Evolutionary conservation across 2,888 invertebrate genomes (phyloP), one percentile per base, ranked within the genome.

Genomic region (Chrysopilus asiliformis): DNA sequence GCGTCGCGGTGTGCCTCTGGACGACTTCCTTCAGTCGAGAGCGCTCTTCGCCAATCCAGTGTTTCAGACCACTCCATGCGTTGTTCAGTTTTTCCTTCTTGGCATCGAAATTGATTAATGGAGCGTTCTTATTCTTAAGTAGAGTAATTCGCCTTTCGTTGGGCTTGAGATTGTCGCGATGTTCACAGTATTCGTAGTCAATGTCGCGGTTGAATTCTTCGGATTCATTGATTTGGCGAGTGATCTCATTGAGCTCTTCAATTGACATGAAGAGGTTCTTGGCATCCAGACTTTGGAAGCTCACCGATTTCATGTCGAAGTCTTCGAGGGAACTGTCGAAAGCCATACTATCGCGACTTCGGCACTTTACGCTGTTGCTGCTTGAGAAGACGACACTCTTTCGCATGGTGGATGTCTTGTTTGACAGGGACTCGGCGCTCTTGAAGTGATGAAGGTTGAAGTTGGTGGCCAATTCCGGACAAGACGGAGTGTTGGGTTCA

Each of bases 211-310:
- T 56, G 16, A 63, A 63, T 6, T 60, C 57, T 31, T 63, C 62
- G 10, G 56, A 52, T 43, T 60, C 61, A 36, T 62, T 60, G 12
- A 62, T 62, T 42, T 62, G 60, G 2, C 55, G 47, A 3, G 60
- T 58, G 3, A 63, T 56, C 45, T 62, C 62, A 39, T 63, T 60
- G 15, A 63, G 51, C 40, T 63, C 63, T 29, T 62, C 60, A n/a
- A 63, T 60, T 24, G 63, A 63, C 4, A 63, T 52, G 31, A 57
- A 62, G 4, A 61, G 42, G 34, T 55, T 57, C 40, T 60, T 56
- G 2, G 56, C 53, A 45, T 58, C 56, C 9, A 63, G 47, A 30
- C 60, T 61, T 46, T 63, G 60, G 34, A 56, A 63, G 44, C 62
- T 62, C 1, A 58, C 59, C 1, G 62, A 63, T 39, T 61, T 63